These are phyloP conservation scores for Morone chrysops DNA, from an alignment of 2,113 vertebrate species.

Conservation along the genomic window DNA sequence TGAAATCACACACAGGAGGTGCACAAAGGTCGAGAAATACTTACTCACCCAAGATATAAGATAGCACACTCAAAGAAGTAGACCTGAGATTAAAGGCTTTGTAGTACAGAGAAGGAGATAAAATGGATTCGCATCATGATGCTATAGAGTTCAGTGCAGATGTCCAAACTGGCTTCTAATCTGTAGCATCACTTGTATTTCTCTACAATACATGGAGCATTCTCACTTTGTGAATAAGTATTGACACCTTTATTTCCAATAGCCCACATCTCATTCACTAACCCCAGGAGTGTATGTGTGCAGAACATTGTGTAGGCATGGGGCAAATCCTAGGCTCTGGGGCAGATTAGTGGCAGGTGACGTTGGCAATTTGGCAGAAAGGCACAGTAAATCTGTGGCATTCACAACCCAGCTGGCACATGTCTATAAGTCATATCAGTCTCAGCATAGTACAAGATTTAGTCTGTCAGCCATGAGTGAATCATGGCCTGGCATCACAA, in stretches of 20 bases:
- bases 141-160: conserved; percentile 19
- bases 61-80: conserved; percentile 16
- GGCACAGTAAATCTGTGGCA: conserved; percentile 54
- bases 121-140: background rate
- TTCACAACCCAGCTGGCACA: conserved; percentile 58
- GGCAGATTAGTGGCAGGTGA: conserved; percentile 62
- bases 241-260: conserved; percentile 31
- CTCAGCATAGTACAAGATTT: conserved; percentile 53
- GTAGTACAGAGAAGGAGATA: conserved; percentile 22
- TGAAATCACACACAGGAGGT: conserved; percentile 38
- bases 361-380: conserved; percentile 55
- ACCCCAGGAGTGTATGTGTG: background rate
- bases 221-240: conserved; percentile 3
- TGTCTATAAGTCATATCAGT: conserved; percentile 53
- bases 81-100: conserved; percentile 63
- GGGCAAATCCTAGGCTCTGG: conserved; percentile 53
- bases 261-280: background rate
- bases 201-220: background rate
- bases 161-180: conserved; percentile 12
- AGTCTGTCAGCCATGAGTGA: conserved; percentile 53
- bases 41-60: conserved; percentile 7
- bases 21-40: conserved; percentile 27
- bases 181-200: background rate
- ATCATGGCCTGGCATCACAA: conserved; percentile 46
- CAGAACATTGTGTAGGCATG: conserved; percentile 19